Conservation (phyloP, 2,888 invertebrate genomes). For the Papilio gigon region DNA sequence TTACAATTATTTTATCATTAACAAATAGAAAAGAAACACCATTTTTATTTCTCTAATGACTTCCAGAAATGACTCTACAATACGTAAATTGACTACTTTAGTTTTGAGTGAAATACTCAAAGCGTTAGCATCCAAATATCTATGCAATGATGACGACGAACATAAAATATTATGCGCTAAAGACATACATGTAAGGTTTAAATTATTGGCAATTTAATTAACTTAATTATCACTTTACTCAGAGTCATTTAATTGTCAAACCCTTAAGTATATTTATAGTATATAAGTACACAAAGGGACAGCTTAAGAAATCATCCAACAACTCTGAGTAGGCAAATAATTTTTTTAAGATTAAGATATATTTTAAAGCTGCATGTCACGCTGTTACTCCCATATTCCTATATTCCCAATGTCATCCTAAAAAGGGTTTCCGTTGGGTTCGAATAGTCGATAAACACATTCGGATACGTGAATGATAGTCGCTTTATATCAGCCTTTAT, state of each 20-base stretch:
- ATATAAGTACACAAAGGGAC: not conserved
- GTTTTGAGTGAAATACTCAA: slow-evolving; percentile 72
- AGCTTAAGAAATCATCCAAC: not conserved
- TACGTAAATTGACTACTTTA: slow-evolving; percentile 71
- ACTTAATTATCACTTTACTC: not conserved
- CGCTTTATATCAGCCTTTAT: too few relatives aligned
- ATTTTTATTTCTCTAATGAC: not conserved
- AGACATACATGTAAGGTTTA: slow-evolving; percentile 66
- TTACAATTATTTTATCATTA: not conserved
- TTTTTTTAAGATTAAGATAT: too few relatives aligned
- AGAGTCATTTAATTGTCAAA: too few relatives aligned
- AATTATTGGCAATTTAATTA: not conserved
- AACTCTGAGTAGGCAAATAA: too few relatives aligned
- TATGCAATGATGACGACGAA: slow-evolving; percentile 53
- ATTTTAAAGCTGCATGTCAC: too few relatives aligned
- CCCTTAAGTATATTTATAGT: too few relatives aligned
- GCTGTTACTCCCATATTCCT: too few relatives aligned
- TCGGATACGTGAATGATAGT: too few relatives aligned
- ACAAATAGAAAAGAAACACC: not conserved
- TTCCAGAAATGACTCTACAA: slow-evolving; percentile 61
- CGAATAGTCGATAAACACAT: too few relatives aligned
- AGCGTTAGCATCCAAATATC: slow-evolving; percentile 65
- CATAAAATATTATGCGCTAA: slow-evolving; percentile 54
- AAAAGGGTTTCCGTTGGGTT: too few relatives aligned
- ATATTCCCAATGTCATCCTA: too few relatives aligned